Evolutionary conservation across 2,113 vertebrate species (phyloP), one percentile per base, ranked within the genome.

Genomic region (Tupaia tana): DNA sequence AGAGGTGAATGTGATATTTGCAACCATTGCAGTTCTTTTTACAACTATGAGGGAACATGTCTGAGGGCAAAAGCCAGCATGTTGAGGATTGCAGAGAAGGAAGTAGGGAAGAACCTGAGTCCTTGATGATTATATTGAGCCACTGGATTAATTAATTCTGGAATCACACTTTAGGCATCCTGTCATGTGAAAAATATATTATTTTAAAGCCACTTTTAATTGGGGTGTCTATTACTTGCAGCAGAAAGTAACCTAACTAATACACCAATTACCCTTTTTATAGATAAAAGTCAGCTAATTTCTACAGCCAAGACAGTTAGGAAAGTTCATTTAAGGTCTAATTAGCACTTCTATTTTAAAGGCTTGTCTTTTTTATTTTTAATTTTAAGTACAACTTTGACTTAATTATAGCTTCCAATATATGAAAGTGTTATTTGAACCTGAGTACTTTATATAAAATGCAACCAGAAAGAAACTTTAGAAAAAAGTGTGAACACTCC

Each of bases 271-370:
- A 75, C 43, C 59, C 85, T 71, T 96, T 96, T 97, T 95, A 91
- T 91, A 91, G 93, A 80, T 96, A 95, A 97, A 96, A 93, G 89
- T 88, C 89, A 97, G 94, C 75, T 92, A 89, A 95, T 94, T 92
- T 93, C 77, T 94, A 90, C 24, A 96, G 82, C 74, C 66, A 90
- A 87, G 66, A 89, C 69, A 95, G 59, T 91, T 92, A 95, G 61
- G 74, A 66, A 95, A 97, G 96, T 95, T 97, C 95, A 95, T 59
- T 79, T 92, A 71, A 95, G 96, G 94, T 89, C 92, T 97, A 95
- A 96, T 96, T 97, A 97, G 64, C 79, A 80, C 94, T 96, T 96
- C 96, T 97, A 91, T 97, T 97, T 97, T 96, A 92, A 93, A 96
- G 58, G 70, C 82, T 92, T 92, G 78, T 71, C 92, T 94, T 96